Evolutionary conservation across 2,113 vertebrate species (phyloP).

Genomic region (Calonectris borealis): DNA sequence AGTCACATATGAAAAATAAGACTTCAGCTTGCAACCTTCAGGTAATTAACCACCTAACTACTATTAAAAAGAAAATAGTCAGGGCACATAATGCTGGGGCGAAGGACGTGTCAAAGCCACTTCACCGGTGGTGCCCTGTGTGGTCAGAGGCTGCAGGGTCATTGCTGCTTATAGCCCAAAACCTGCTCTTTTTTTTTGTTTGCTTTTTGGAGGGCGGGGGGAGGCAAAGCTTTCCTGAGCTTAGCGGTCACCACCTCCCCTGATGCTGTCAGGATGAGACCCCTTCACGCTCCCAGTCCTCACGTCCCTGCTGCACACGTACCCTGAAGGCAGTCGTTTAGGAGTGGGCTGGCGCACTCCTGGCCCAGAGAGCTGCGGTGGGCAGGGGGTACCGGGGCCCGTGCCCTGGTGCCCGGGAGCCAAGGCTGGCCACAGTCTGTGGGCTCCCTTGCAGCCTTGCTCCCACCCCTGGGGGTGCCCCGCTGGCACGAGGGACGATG

Average conservation of each 20-base stretch:
- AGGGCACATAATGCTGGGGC: not conserved
- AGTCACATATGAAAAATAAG: not conserved
- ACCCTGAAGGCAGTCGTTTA: not conserved
- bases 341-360: not conserved
- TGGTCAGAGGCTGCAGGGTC: not conserved
- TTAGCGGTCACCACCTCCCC: not conserved
- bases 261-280: not conserved
- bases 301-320: accelerated
- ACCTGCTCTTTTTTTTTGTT: not conserved
- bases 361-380: accelerated
- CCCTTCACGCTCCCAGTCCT: accelerated
- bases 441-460: not conserved
- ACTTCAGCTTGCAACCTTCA: not conserved
- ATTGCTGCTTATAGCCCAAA: not conserved
- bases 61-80: not conserved
- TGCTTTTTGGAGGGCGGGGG: not conserved
- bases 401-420: not conserved
- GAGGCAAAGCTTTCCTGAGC: not conserved
- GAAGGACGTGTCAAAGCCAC: not conserved
- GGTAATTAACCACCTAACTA: not conserved
- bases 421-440: not conserved
- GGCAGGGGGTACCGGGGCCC: not conserved
- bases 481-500: accelerated
- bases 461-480: no score
- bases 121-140: accelerated